phyloP scores from a whole-genome alignment of 2,113 vertebrate genomes.

The Halcyon malimbica region DNA sequence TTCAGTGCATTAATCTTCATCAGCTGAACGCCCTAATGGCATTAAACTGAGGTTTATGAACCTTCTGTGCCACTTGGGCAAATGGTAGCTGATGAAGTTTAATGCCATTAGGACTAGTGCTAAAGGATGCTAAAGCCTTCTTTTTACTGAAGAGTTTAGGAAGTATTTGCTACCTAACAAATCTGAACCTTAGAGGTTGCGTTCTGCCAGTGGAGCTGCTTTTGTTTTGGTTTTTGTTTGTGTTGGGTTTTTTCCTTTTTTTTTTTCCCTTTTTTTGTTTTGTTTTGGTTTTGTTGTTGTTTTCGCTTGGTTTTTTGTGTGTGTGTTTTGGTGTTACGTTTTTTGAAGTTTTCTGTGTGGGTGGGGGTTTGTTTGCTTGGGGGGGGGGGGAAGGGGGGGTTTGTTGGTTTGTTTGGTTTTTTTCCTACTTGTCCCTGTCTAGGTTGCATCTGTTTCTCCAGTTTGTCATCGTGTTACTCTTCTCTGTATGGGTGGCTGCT shows the following conservation, averaged over 20 bases:
- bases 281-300: no score
- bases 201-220: background rate
- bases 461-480: background rate
- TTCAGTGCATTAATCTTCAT: background rate
- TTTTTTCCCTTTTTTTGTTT: no score
- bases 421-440: background rate
- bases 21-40: no score
- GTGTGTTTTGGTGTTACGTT: no score
- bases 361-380: no score
- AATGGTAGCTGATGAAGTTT: background rate
- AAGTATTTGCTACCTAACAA: background rate
- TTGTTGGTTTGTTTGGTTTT: no score
- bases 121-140: background rate
- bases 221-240: background rate
- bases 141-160: background rate
- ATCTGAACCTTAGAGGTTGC: background rate
- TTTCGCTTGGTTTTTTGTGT: no score
- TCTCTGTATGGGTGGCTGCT: accelerated
- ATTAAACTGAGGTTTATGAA: background rate
- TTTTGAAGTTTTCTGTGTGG: no score
- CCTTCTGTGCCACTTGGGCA: background rate
- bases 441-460: background rate
- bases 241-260: no score
- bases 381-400: no score
- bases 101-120: background rate